Base-by-base conservation (phyloP, 2,113 vertebrate species). In the Odontesthes bonariensis region DNA sequence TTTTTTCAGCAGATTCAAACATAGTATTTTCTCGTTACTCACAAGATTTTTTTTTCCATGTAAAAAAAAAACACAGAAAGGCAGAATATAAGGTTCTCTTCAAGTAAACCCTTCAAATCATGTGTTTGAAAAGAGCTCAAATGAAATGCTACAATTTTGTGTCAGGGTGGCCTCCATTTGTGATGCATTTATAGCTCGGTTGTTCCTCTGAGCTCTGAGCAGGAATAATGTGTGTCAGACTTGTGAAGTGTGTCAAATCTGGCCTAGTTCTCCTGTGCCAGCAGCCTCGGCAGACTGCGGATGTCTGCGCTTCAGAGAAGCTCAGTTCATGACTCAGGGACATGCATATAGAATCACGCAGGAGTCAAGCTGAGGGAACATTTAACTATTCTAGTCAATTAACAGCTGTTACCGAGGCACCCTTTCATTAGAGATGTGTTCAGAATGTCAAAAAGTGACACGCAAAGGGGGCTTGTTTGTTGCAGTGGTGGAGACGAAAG, bases 231-330 rank as follows among this genome's bases (percentile, higher is more conserved):
- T 79, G 75, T 83, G 88, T 84, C 78, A 68, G 88, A 69, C 83
- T 85, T 89, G 55, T 93, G 87, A 88, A 93, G 91, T 92, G 92
- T 92, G 90, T 90, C 85, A 92, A 93, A 94, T 93, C 88, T 94
- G 93, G 71, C 92, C 92, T 91, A 92, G 79, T 94, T 95, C 88
- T 93, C 89, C 87, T 87, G 91, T 73, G 74, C 86, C 90, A 88
- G 88, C 89, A 90, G 89, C 84, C 87, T 58, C 56, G 53, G 82
- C 89, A 89, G 82, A 88, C 87, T 86, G 81, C n/a, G 33, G 57
- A 83, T 64, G 61, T 70, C 81, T 84, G 76, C 62, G 91, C 88
- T 78, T 88, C 83, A 92, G 81, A 85, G 89, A 79, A 81, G 66
- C 85, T 70, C 23, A 6, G 67, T 70, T 77, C 77, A 83, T 91